Percentiles rank a stretch among this genome's conserved stretches.
Evolutionary conservation across 2,113 vertebrate genomes (phyloP).

Genomic region (Octodon degus): DNA sequence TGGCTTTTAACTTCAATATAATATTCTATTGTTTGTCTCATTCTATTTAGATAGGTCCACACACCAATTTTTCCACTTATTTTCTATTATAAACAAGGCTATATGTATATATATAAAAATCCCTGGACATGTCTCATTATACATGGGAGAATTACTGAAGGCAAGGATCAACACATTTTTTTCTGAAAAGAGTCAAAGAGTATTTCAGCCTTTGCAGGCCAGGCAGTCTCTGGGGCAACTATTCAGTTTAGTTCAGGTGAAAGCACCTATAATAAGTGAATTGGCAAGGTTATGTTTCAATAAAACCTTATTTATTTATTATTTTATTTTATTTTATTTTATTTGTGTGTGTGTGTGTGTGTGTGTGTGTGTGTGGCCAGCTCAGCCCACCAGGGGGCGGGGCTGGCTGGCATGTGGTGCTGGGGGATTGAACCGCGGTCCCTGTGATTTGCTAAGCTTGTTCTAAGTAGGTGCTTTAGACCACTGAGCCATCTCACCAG

Average conservation of each 20-base stretch:
- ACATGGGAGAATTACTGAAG: neutral
- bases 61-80: neutral
- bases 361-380: too few species aligned
- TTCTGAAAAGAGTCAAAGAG: neutral
- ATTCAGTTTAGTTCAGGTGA: neutral
- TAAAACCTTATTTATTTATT: neutral
- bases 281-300: neutral
- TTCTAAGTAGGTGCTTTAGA: too few species aligned
- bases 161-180: neutral
- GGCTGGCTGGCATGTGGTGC: too few species aligned
- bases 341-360: too few species aligned
- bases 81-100: slow-evolving; percentile 27
- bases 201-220: neutral
- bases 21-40: too few species aligned
- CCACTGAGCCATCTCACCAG: too few species aligned
- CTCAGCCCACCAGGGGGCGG: too few species aligned
- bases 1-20: too few species aligned
- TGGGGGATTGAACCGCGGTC: too few species aligned
- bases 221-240: neutral
- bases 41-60: neutral
- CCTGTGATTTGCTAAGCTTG: too few species aligned
- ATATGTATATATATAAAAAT: neutral
- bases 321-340: too few species aligned
- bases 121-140: neutral
- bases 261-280: neutral